Percentiles rank a stretch among this genome's conserved stretches.
phyloP scores from a whole-genome alignment of 2,888 invertebrate genomes.

The Netelia inedita region DNA sequence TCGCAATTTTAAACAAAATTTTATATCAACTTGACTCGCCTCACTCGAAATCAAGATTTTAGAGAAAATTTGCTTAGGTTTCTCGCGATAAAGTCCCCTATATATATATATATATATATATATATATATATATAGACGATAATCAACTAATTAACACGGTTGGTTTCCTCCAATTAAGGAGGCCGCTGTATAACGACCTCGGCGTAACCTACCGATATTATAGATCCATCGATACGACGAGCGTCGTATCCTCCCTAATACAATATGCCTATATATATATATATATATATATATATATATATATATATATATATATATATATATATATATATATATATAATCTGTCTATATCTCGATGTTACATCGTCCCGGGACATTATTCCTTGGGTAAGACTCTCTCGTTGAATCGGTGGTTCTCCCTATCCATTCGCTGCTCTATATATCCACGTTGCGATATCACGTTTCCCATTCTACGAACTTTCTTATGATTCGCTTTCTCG shows the following conservation, averaged over 20 bases:
- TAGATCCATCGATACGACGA: conserved; percentile 26
- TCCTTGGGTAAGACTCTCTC: conserved; percentile 12
- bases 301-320: not conserved
- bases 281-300: no score
- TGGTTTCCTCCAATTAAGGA: conserved; percentile 56
- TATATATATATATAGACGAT: conserved; percentile 31
- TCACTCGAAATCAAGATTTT: no score
- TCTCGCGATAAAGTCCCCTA: no score
- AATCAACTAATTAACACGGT: conserved; percentile 56
- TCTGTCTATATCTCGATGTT: not conserved
- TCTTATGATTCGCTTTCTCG: conserved; percentile 21
- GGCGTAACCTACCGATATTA: conserved; percentile 29
- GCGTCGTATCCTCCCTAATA: not conserved
- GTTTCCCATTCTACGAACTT: conserved; percentile 5
- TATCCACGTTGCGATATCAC: conserved; percentile 22
- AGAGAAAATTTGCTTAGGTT: no score
- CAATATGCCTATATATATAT: conserved; percentile 7
- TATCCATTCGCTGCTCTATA: conserved; percentile 7
- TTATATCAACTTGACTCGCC: no score
- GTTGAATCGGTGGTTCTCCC: conserved; percentile 34
- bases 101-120: conserved; percentile 9
- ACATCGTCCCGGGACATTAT: conserved; percentile 29
- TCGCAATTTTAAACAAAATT: no score
- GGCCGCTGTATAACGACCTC: conserved; percentile 31
- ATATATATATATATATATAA: no score